These are phyloP conservation scores for Alexandromys fortis DNA, from an alignment of 2,113 vertebrate species.

Conservation along the genomic window DNA sequence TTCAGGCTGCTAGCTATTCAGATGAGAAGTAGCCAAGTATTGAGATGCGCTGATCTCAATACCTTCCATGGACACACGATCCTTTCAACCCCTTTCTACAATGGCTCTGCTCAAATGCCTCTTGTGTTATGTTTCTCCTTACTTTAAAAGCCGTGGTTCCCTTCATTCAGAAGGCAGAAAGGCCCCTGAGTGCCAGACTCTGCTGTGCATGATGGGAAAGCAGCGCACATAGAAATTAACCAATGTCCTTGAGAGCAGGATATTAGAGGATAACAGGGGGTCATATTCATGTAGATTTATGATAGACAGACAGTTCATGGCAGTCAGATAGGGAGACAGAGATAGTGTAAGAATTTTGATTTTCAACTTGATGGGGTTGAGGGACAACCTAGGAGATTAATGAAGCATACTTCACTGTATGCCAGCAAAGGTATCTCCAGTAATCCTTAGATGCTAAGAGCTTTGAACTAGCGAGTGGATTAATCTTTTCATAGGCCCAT, in stretches of 20 bases:
- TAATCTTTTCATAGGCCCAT: not conserved
- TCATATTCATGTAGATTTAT: not conserved
- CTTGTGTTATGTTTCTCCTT: not conserved
- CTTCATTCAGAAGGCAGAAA: not conserved
- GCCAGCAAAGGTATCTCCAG: too few relatives aligned
- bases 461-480: not conserved
- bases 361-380: not conserved
- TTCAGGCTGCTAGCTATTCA: not conserved
- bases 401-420: not conserved
- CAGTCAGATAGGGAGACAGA: not conserved
- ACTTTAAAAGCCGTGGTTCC: not conserved
- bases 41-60: rapidly evolving
- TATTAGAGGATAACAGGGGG: not conserved
- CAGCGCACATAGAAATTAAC: not conserved
- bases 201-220: not conserved
- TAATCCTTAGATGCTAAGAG: not conserved
- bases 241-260: not conserved
- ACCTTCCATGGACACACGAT: not conserved
- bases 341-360: not conserved
- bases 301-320: too few relatives aligned
- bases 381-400: not conserved
- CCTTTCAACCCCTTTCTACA: not conserved
- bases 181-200: too few relatives aligned
- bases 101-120: not conserved
- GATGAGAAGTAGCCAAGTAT: not conserved